These are phyloP conservation scores for Aphidius ervi DNA, from an alignment of 1,140 invertebrate species.

Conservation along the genomic window DNA sequence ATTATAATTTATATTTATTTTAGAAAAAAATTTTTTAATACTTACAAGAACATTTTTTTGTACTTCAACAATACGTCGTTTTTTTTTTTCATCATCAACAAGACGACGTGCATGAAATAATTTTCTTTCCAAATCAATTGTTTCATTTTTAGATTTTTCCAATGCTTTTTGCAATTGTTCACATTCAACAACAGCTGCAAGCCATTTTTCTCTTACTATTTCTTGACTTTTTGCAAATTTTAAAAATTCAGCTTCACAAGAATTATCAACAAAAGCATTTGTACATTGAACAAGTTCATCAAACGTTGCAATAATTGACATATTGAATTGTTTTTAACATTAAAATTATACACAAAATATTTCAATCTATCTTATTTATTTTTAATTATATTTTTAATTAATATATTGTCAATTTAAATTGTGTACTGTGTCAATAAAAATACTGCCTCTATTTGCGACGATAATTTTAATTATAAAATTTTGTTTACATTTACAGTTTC, in stretches of 20 bases:
- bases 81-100: constrained; percentile 72
- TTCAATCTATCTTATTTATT: too few relatives aligned
- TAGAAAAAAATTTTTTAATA: background rate
- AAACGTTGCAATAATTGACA: constrained; percentile 52
- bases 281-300: constrained; percentile 67
- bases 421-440: too few relatives aligned
- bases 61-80: constrained; percentile 58
- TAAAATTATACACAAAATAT: too few relatives aligned
- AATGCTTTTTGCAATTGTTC: constrained; percentile 62
- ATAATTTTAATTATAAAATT: too few relatives aligned
- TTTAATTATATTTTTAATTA: too few relatives aligned
- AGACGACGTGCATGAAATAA: constrained; percentile 72
- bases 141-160: constrained; percentile 62
- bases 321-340: too few relatives aligned
- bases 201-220: constrained; percentile 65
- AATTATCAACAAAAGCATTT: constrained; percentile 60
- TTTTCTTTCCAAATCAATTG: constrained; percentile 68
- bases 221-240: constrained; percentile 67
- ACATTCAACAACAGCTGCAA: constrained; percentile 62
- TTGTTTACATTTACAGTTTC: too few relatives aligned
- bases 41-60: constrained; percentile 61
- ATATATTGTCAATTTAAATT: too few relatives aligned
- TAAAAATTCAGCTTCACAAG: constrained; percentile 67
- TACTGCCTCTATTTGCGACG: too few relatives aligned
- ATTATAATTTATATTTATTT: constrained; percentile 4